phyloP scores from a whole-genome alignment of 2,113 vertebrate species.

The Sceloporus tristichus region DNA sequence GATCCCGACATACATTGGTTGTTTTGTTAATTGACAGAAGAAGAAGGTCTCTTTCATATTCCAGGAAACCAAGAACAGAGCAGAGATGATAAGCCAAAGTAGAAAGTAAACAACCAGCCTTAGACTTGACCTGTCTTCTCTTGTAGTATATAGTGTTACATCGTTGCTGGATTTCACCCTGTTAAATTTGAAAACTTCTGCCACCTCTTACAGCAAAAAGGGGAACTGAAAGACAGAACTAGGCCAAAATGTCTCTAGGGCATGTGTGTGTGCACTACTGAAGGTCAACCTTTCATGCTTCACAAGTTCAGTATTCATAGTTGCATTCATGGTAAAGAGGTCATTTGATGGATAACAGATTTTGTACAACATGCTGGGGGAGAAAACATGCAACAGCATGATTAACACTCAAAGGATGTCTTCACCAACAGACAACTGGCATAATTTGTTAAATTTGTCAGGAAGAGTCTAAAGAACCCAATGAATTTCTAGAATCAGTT shows the following conservation, averaged over 20 bases:
- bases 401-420: not conserved
- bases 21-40: not conserved
- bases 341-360: not conserved
- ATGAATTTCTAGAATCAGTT: not conserved
- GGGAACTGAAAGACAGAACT: not conserved
- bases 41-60: not conserved
- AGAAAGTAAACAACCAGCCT: not conserved
- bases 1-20: not conserved
- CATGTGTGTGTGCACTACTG: not conserved
- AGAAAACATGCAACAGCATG: not conserved
- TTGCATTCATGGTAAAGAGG: not conserved
- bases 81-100: not conserved
- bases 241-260: not conserved
- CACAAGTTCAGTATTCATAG: not conserved
- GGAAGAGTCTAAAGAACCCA: not conserved
- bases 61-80: not conserved
- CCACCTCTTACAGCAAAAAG: not conserved
- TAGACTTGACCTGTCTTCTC: not conserved
- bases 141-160: not conserved
- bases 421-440: not conserved
- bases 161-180: slow-evolving; percentile 1
- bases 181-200: not conserved
- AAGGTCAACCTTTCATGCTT: not conserved
- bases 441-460: not conserved
- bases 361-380: not conserved